Conservation (phyloP, 1,140 invertebrate species). For the Papilio polyxenes region DNA sequence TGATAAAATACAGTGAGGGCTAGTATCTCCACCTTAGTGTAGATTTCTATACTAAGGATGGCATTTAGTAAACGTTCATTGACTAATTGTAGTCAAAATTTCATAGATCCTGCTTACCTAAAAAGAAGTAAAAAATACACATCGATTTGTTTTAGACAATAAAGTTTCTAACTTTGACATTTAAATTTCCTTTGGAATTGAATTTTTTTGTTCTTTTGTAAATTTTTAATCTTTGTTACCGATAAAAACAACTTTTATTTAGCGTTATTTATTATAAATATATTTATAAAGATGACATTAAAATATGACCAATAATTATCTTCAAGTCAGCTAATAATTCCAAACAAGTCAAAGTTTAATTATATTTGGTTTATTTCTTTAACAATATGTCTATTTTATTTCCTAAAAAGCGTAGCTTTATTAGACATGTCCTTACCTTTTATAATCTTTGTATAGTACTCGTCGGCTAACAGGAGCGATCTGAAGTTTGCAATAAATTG, state of each 20-base stretch:
- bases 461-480: neutral
- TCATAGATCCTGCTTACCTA: neutral
- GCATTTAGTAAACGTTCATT: too few relatives aligned
- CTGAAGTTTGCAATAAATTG: neutral
- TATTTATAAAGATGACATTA: neutral
- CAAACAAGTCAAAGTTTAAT: neutral
- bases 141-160: neutral
- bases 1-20: neutral
- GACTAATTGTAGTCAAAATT: neutral
- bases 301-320: neutral
- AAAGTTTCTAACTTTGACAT: neutral
- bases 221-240: neutral
- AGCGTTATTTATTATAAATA: neutral
- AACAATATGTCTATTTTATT: constrained; percentile 16
- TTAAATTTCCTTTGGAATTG: neutral
- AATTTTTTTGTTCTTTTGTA: neutral
- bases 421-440: constrained; percentile 27
- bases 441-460: constrained; percentile 21
- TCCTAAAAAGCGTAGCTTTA: constrained; percentile 21
- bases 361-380: constrained; percentile 21
- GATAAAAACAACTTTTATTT: neutral
- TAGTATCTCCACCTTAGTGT: neutral
- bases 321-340: neutral
- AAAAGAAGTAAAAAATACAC: neutral
- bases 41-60: neutral